phyloP scores from a whole-genome alignment of 1,140 invertebrate genomes.

The Ips typographus region DNA sequence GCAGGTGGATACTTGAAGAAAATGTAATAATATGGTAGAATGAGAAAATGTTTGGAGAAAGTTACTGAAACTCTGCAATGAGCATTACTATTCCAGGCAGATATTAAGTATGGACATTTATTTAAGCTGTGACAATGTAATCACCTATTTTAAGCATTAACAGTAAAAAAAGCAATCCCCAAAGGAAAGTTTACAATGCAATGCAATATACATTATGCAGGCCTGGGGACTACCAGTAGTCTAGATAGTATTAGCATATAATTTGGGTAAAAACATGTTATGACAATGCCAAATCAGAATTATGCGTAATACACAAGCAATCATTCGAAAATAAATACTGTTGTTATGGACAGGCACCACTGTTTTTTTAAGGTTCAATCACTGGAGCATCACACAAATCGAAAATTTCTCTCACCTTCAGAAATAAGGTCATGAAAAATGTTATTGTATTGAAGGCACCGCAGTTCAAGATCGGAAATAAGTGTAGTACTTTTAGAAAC shows the following conservation, averaged over 20 bases:
- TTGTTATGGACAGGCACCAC: neutral
- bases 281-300: neutral
- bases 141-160: no score
- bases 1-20: no score
- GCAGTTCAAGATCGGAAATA: conserved; percentile 35
- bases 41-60: neutral
- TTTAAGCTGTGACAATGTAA: no score
- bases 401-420: conserved; percentile 47
- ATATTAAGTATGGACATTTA: no score
- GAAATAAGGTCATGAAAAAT: conserved; percentile 45
- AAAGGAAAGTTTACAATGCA: no score
- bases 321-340: neutral
- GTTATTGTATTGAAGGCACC: conserved; percentile 46
- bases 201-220: no score
- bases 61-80: neutral
- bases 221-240: no score
- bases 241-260: no score
- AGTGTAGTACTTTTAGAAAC: conserved; percentile 41
- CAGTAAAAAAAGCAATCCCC: no score
- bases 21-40: neutral
- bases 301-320: conserved; percentile 1
- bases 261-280: no score
- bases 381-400: conserved; percentile 17
- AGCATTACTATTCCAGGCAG: no score
- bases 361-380: conserved; percentile 11